Base-by-base conservation (phyloP, 1,140 invertebrate genomes). In the Cephus cinctus region DNA sequence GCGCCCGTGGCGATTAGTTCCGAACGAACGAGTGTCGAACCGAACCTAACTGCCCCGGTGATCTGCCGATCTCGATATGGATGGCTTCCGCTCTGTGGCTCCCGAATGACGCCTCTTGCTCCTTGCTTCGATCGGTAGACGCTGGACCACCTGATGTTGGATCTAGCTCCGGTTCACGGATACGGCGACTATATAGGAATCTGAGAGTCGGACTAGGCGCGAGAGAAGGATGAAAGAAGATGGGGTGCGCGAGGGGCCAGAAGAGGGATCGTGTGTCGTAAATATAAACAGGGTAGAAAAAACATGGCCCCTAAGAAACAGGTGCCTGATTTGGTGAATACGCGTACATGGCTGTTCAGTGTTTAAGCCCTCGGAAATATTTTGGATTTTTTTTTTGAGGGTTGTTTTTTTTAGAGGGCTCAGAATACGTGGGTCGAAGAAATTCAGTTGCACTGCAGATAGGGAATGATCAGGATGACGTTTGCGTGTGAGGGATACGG, bases 21-120 rank as follows among this genome's bases (percentile, higher is more conserved):
- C 57, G 46, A 54, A 52, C 46, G 54, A 59, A 46, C 45, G 47
- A 56, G 47, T n/a, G 25, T 59, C 52, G 45, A 55, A 55, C 50
- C 42, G 38, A 47, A 51, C 43, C 52, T 50, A 55, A 55, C 56
- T 49, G 50, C 53, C 25, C 25, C n/a, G 6, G 25, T 6, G 25
- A 6, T 21, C 43, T 50, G 51, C 47, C 56, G 45, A 51, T 62
- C 57, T 53, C 42, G 57, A 55, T 59, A 59, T 62, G 47, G 51
- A 61, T 61, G 54, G 54, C 54, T 62, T 62, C 59, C 59, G 56
- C 47, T 52, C 51, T n/a, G n/a, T n/a, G n/a, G n/a, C n/a, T n/a
- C n/a, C n/a, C n/a, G n/a, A n/a, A n/a, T n/a, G n/a, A n/a, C 25
- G 46, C 42, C 42, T 46, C 41, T 57, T 30, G 18, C 35, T 41